Base-by-base conservation (phyloP, 2,888 invertebrate genomes). In the Strigamia maritima region DNA sequence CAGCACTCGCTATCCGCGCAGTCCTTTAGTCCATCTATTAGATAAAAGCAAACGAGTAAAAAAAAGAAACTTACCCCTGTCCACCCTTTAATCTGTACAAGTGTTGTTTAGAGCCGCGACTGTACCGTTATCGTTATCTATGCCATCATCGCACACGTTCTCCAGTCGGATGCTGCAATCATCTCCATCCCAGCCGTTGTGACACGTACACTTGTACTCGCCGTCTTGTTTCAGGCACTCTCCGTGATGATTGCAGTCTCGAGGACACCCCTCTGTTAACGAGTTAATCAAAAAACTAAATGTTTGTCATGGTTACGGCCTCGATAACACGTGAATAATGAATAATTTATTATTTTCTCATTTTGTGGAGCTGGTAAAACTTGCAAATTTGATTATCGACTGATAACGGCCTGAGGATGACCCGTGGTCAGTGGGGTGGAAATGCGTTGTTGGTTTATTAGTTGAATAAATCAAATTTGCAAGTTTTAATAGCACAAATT, bases 1-100 rank as follows among this genome's bases (percentile, higher is more conserved):
- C 99, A 99, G 86, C 99, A 99, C 87, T 98, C 98, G 0, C 98
- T 97, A 88, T 99, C 99, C 86, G 97, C 94, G 86, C 99, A 99
- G 87, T 99, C 99, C 79, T 93, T 91, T 80, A 99, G 90, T 79
- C 98, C 98, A 89, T 99, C 99, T 98, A 87, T 40, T 19, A 40
- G 31, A 77, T 26, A 70, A 70, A 70, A 70, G 14, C 26, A 70
- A 60, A 1, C 24, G 19, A 8, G 19, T 12, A 70, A 28, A 28
- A 28, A 8, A 12, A 26, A 12, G 10, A 6, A 35, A 35, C 35
- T 35, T 10, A 6, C 35, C 10, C 35, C 35, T n/a, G 10, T 35
- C 3, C 35, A 70, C 26, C 26, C 26, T 70, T n/a, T 28, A 70
- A 70, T 70, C 70, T 70, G 4, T 65, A 6, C 16, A 28, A 70